Base-by-base conservation (phyloP, 2,888 invertebrate genomes). In the Lucinisca nassula region DNA sequence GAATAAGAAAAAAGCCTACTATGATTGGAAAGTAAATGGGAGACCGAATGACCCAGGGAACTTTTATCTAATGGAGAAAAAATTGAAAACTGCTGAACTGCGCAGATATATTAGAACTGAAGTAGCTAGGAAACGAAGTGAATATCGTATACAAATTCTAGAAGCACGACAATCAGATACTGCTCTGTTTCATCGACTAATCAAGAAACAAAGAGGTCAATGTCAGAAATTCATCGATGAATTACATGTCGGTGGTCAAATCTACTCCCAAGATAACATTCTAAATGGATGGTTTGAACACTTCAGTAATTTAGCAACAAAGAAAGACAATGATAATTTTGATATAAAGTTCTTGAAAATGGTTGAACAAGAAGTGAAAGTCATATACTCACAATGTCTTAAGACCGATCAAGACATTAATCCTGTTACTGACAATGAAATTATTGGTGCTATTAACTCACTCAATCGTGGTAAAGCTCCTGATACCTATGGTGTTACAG, bases 401-500 rank as follows among this genome's bases (percentile, higher is more conserved):
- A 30, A 61, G 27, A 12, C 24, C 24, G 30, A 30, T 21, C 6
- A 8, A 24, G 61, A 61, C 1, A 24, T 30, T 61, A 61, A 61
- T 30, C 30, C 61, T 10, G 30, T 61, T 30, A 61, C 61, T 10
- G 30, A 27, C 8, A 30, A 61, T 30, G 61, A 61, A 30, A 61
- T 61, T 1, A 61, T 27, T 24, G 30, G 30, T 27, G 30, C 61
- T 12, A 21, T 61, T 12, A 30, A 4, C 6, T 61, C 61, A 30
- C 32, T 61, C 27, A 61, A 61, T 30, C 27, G 73, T 24, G 73
- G 38, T 21, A 73, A 73, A 40, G 73, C 73, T 40, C 73, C 38
- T 12, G 73, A 73, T 73, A 38, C 21, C 8, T 73, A 73, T 38
- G 73, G 73, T 40, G 45, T 73, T n/a, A 40, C 38, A 2, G 45